These are phyloP conservation scores for Urocyon cinereoargenteus DNA, from an alignment of 2,797 vertebrate genomes.

Conservation along the genomic window DNA sequence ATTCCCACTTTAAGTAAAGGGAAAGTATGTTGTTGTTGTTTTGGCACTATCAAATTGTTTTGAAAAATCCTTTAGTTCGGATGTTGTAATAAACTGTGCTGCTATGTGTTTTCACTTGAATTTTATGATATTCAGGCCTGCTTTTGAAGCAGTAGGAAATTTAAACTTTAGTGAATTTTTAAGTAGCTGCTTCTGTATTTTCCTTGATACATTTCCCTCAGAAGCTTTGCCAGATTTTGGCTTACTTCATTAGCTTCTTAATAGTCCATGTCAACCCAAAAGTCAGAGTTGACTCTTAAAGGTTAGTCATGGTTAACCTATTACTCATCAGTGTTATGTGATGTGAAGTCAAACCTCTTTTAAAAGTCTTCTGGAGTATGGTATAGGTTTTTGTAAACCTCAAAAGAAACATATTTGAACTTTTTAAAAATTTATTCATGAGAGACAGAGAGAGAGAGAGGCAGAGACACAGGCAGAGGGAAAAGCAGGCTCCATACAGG, in stretches of 20 bases:
- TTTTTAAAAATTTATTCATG: too few species aligned
- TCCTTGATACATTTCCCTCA: background rate
- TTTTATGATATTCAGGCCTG: constrained; percentile 5
- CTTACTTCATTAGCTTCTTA: background rate
- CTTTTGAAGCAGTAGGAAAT: constrained; percentile 49
- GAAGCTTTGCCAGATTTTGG: background rate
- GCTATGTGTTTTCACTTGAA: background rate
- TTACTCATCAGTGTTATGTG: background rate
- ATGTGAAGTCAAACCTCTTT: background rate
- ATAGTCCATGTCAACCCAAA: background rate
- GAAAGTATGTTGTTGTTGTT: background rate
- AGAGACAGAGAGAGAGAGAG: too few species aligned
- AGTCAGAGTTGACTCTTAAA: background rate
- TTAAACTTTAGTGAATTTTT: background rate
- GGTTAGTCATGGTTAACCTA: background rate
- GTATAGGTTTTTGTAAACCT: background rate
- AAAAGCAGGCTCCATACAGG: too few species aligned
- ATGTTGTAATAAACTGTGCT: background rate
- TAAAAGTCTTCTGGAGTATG: background rate
- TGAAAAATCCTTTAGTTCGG: background rate
- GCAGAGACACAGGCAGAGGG: too few species aligned
- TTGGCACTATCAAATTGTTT: background rate
- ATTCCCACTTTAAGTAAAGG: background rate
- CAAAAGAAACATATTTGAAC: background rate
- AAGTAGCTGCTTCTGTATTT: constrained; percentile 35